phyloP scores from a whole-genome alignment of 2,888 invertebrate genomes.

The Dryococelus australis region DNA sequence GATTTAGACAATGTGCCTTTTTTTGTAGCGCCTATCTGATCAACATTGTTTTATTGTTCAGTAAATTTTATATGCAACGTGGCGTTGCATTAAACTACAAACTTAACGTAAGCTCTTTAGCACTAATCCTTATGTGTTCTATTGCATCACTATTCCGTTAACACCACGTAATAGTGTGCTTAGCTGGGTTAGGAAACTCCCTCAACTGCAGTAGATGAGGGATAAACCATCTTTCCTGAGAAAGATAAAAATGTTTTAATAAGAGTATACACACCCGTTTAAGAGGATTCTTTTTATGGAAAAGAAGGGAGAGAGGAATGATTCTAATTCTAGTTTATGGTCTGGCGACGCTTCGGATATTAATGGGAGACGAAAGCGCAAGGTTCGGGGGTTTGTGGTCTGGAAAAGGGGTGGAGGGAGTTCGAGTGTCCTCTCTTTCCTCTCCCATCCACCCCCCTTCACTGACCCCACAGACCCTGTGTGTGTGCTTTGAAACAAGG shows the following conservation, averaged over 20 bases:
- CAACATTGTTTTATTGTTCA: too few species aligned
- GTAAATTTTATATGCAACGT: too few species aligned
- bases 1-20: too few species aligned
- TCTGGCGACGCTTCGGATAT: conserved; percentile 41
- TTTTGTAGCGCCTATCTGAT: too few species aligned
- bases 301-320: conserved; percentile 32
- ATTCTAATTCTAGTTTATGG: conserved; percentile 44
- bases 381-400: neutral
- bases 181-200: too few species aligned
- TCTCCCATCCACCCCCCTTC: neutral
- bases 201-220: too few species aligned
- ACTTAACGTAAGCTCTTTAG: too few species aligned
- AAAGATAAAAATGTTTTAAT: neutral
- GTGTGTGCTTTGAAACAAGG: neutral
- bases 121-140: too few species aligned
- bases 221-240: too few species aligned
- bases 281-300: conserved; percentile 1
- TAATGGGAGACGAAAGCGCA: conserved; percentile 31
- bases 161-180: too few species aligned
- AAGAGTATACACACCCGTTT: neutral
- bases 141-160: too few species aligned
- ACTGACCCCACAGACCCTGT: neutral
- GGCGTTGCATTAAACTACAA: too few species aligned
- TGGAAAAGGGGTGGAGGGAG: neutral
- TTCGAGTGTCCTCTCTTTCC: neutral